phyloP scores from a whole-genome alignment of 2,113 vertebrate species.

The Chionis minor region DNA sequence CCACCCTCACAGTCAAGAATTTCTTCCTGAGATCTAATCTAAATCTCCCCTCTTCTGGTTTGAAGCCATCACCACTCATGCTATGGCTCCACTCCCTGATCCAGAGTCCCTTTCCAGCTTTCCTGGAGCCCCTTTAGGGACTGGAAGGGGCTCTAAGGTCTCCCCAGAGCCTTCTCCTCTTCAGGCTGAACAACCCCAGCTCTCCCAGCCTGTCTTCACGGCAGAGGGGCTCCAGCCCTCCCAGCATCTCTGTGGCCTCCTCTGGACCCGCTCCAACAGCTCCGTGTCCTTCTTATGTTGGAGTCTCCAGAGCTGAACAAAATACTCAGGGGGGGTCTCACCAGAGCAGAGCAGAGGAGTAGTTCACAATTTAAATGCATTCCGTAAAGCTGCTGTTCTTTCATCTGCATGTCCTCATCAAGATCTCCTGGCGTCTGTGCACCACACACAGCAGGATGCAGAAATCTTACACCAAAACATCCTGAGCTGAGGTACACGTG shows the following conservation, averaged over 20 bases:
- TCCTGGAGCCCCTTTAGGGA: not conserved
- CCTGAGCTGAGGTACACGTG: not conserved
- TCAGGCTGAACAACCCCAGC: not conserved
- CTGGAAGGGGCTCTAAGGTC: too few species aligned
- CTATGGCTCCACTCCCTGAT: not conserved
- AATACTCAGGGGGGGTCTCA: not conserved
- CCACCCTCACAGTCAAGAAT: not conserved
- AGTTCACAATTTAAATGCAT: not conserved
- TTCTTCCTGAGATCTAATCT: not conserved
- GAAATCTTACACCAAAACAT: not conserved
- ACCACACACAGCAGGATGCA: not conserved
- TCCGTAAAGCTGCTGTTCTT: not conserved
- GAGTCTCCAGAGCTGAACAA: not conserved
- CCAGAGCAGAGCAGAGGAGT: not conserved
- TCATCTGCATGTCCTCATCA: not conserved
- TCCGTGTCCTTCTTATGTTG: not conserved
- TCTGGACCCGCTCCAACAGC: not conserved
- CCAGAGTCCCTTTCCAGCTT: not conserved
- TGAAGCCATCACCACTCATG: accelerated
- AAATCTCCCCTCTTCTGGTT: not conserved
- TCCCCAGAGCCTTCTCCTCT: not conserved
- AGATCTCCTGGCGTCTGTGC: not conserved
- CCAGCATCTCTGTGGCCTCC: not conserved
- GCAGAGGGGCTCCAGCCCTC: not conserved
- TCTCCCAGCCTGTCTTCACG: not conserved